Conservation (phyloP, 1,140 invertebrate species). For the Drosophila takahashii region DNA sequence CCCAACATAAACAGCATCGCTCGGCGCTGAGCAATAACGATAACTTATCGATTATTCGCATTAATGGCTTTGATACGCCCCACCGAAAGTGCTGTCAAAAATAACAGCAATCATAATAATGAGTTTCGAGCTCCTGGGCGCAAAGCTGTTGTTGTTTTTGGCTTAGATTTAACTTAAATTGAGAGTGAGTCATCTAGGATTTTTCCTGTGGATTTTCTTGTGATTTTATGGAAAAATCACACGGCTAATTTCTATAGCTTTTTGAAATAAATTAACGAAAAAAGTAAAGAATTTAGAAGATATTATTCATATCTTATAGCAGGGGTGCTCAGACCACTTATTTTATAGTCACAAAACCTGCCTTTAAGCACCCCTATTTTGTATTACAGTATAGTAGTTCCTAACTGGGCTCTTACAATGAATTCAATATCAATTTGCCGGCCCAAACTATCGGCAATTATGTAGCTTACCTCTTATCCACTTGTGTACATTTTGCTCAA, state of each 20-base stretch:
- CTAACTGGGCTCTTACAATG: neutral
- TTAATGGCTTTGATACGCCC: conserved; percentile 22
- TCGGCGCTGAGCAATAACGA: conserved; percentile 17
- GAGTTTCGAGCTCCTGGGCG: conserved; percentile 5
- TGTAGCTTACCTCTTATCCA: conserved; percentile 3
- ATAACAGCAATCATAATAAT: conserved; percentile 18
- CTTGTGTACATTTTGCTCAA: conserved; percentile 3
- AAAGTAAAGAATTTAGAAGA: too few species aligned
- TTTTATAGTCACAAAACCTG: too few species aligned
- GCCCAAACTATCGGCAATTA: conserved; percentile 3
- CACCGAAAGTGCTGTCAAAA: conserved; percentile 8
- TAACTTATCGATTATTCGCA: conserved; percentile 46
- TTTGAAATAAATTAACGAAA: too few species aligned
- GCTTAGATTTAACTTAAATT: neutral
- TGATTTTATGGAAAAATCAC: too few species aligned
- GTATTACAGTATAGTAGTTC: neutral
- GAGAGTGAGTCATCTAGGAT: neutral
- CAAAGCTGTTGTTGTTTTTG: neutral
- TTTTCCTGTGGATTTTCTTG: too few species aligned
- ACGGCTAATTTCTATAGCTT: too few species aligned
- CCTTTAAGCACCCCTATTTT: too few species aligned
- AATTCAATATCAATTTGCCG: neutral
- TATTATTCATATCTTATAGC: too few species aligned
- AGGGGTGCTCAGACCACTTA: too few species aligned
- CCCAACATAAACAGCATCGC: conserved; percentile 25